Evolutionary conservation across 2,888 invertebrate species (phyloP), one percentile per base, ranked within the genome.

Genomic region (Agapostemon virescens): DNA sequence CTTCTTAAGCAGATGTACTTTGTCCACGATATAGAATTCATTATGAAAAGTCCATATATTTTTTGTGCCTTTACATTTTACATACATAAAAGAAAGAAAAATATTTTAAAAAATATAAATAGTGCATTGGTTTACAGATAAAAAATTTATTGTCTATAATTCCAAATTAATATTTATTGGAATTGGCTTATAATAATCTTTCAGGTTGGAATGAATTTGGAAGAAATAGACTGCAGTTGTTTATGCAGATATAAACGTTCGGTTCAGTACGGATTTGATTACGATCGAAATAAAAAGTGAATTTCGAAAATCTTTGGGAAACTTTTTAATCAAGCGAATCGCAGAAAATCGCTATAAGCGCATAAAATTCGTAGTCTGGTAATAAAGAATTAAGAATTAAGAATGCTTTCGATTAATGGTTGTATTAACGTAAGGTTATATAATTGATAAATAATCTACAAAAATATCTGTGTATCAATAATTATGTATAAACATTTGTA

Each of bases 21-120:
- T 67, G 45, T 40, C 23, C 30, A 23, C 75, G 11, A 42, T 67
- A 30, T 68, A 70, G 78, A 73, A 66, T 64, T 63, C 70, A 38
- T 61, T 52, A 45, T 64, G 67, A 26, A 76, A 74, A 66, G 42
- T 78, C 71, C 42, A 61, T 77, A 77, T 52, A 79, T 84, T 79
- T 83, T 71, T 64, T 63, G 45, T 74, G 64, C 55, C 64, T 81
- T 81, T 33, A 70, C 17, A 66, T 30, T 30, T 66, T 69, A 42
- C 66, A 70, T 63, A 36, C 40, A 45, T 61, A 63, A 55, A 33
- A 66, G n/a, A 68, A 68, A 70, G 42, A 1, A 69, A 42, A 55
- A 64, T 49, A 33, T 49, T 58, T 33, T 30, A 36, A n/a, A 64
- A 20, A 68, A 30, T 69, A 38, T 4, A 42, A 30, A 64, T n/a